These are phyloP conservation scores for Aporrectodea caliginosa DNA, from an alignment of 1,140 invertebrate species.

Conservation along the genomic window DNA sequence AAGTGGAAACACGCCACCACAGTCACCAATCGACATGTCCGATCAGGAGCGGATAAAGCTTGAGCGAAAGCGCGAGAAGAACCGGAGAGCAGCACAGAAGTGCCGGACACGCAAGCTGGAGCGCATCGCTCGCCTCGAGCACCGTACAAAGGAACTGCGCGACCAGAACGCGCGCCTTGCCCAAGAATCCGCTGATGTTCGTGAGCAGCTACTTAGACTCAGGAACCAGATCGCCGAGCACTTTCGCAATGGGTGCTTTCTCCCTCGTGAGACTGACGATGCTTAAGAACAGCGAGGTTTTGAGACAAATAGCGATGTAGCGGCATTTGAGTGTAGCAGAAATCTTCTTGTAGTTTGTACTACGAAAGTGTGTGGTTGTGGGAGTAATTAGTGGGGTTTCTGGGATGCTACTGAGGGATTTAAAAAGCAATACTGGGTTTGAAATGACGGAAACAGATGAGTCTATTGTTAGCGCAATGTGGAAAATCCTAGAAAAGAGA, in stretches of 20 bases:
- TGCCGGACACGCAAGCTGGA: constrained; percentile 91
- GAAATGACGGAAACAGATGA: too few species aligned
- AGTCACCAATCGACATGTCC: constrained; percentile 94
- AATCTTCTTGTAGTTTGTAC: too few species aligned
- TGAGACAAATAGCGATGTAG: too few species aligned
- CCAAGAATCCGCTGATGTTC: background rate
- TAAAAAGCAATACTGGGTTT: too few species aligned
- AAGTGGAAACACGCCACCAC: constrained; percentile 41
- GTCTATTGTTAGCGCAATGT: too few species aligned
- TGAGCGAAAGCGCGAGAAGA: constrained; percentile 89
- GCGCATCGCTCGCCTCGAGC: constrained; percentile 79
- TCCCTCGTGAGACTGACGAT: background rate
- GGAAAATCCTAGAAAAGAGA: too few species aligned
- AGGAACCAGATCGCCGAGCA: background rate
- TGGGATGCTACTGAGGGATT: too few species aligned
- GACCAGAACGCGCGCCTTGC: background rate
- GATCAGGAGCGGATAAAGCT: constrained; percentile 90
- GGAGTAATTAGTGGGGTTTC: too few species aligned
- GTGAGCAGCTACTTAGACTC: background rate
- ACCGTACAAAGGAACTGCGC: constrained; percentile 55
- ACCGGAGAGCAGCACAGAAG: constrained; percentile 94
- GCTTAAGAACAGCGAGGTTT: too few species aligned
- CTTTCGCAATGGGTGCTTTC: background rate
- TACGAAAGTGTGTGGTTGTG: too few species aligned
- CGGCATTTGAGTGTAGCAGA: too few species aligned